These are phyloP conservation scores for Cryptoblepharus egeriae DNA, from an alignment of 2,797 vertebrate genomes.

Conservation along the genomic window DNA sequence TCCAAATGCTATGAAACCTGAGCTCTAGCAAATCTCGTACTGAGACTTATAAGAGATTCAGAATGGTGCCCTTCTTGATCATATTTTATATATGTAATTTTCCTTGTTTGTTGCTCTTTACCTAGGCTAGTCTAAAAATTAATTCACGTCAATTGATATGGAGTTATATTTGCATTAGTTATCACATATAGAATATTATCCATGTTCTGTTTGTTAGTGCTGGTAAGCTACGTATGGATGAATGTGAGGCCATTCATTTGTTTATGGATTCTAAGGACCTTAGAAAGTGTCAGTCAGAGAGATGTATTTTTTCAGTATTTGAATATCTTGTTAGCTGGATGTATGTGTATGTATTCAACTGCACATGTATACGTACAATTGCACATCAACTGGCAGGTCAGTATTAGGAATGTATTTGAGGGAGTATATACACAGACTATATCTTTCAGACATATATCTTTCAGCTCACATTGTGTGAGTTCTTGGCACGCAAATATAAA, in stretches of 20 bases:
- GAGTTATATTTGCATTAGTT: conserved; percentile 12
- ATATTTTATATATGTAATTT: conserved; percentile 12
- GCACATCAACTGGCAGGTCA: not conserved
- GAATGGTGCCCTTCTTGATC: not conserved
- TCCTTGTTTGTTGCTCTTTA: conserved; percentile 2
- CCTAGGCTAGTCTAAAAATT: not conserved
- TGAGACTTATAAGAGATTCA: not conserved
- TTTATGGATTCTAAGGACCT: not conserved
- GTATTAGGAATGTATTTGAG: conserved; percentile 33
- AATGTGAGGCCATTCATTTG: not conserved
- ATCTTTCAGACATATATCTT: not conserved
- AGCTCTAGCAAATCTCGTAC: conserved; percentile 15
- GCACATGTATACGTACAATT: too few species aligned
- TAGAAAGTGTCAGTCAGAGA: not conserved
- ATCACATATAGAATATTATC: conserved; percentile 20
- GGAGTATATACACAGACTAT: not conserved
- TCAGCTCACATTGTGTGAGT: too few species aligned
- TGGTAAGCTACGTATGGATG: conserved; percentile 12
- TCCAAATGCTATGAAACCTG: conserved; percentile 10
- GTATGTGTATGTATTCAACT: too few species aligned
- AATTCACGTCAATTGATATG: not conserved
- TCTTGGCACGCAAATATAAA: conserved; percentile 13
- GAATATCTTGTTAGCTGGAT: not conserved
- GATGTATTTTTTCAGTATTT: conserved; percentile 33
- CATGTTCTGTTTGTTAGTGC: fast-evolving